Conservation (phyloP, 2,888 invertebrate genomes). For the Dascillus cervinus region DNA sequence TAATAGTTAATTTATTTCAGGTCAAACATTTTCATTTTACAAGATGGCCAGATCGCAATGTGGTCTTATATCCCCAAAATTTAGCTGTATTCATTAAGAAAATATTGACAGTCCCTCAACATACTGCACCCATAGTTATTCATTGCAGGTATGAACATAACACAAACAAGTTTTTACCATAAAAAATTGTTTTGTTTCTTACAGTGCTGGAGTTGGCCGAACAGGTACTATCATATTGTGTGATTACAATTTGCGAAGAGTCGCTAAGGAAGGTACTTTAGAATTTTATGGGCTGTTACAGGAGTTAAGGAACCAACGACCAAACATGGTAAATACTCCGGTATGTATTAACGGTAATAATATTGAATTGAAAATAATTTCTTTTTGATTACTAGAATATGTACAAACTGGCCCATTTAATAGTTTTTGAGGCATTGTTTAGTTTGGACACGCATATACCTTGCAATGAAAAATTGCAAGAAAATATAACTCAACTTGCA, state of each 20-base stretch:
- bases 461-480: conserved; percentile 26
- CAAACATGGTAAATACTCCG: conserved; percentile 35
- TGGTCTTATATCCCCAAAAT: conserved; percentile 30
- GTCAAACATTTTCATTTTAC: conserved; percentile 45
- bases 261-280: conserved; percentile 33
- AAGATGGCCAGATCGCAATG: conserved; percentile 47
- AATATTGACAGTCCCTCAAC: conserved; percentile 34
- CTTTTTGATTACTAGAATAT: conserved; percentile 31
- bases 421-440: conserved; percentile 38
- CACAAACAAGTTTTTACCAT: no score
- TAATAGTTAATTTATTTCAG: no score
- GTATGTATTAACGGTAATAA: no score
- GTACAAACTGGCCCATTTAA: conserved; percentile 41
- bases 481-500: conserved; percentile 27
- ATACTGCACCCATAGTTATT: conserved; percentile 40
- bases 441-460: conserved; percentile 34
- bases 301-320: conserved; percentile 27
- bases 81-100: conserved; percentile 19
- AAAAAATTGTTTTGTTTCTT: no score
- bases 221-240: conserved; percentile 52
- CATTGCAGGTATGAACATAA: conserved; percentile 52
- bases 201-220: conserved; percentile 51
- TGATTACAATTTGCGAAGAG: conserved; percentile 45
- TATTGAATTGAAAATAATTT: no score
- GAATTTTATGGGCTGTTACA: conserved; percentile 28